A percentile compares a stretch with the other conserved stretches of the same genome.
Conservation (phyloP, 2,888 invertebrate genomes). For the Aethes cnicana region DNA sequence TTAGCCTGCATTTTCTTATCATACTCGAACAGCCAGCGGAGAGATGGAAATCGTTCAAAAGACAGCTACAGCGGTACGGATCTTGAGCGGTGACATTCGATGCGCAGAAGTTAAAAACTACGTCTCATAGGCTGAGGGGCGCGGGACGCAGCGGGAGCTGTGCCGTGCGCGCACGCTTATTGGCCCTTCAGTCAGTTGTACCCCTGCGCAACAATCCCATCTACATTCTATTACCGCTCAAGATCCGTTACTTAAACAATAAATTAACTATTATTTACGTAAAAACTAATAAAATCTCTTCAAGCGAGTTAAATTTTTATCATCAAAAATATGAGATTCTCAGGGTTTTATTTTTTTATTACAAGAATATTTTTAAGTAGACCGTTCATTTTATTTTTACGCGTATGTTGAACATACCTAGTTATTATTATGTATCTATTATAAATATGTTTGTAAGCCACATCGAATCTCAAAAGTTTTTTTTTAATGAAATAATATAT, state of each 20-base stretch:
- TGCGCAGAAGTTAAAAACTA: too few species aligned
- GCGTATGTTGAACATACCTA: conserved; percentile 7
- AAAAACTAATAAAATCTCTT: background rate
- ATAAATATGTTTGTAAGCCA: conserved; percentile 28
- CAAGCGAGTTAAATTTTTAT: conserved; percentile 3
- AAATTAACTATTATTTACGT: background rate
- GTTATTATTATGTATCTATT: conserved; percentile 7
- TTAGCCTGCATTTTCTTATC: background rate
- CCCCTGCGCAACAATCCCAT: too few species aligned
- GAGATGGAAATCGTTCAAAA: conserved; percentile 12
- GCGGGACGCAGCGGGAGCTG: too few species aligned
- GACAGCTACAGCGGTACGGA: conserved; percentile 11
- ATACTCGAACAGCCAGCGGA: background rate
- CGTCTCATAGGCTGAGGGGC: too few species aligned
- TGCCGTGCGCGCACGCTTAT: too few species aligned
- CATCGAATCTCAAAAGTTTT: conserved; percentile 46
- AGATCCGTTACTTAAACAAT: background rate
- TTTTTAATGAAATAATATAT: conserved; percentile 33
- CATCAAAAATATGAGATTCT: conserved; percentile 13
- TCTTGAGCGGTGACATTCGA: too few species aligned
- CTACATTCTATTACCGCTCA: too few species aligned
- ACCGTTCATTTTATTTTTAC: conserved; percentile 13
- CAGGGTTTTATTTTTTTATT: conserved; percentile 25
- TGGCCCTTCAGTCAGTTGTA: too few species aligned
- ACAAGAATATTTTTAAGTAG: conserved; percentile 25